phyloP scores from a whole-genome alignment of 2,113 vertebrate genomes.

The Thamnaconus septentrionalis region DNA sequence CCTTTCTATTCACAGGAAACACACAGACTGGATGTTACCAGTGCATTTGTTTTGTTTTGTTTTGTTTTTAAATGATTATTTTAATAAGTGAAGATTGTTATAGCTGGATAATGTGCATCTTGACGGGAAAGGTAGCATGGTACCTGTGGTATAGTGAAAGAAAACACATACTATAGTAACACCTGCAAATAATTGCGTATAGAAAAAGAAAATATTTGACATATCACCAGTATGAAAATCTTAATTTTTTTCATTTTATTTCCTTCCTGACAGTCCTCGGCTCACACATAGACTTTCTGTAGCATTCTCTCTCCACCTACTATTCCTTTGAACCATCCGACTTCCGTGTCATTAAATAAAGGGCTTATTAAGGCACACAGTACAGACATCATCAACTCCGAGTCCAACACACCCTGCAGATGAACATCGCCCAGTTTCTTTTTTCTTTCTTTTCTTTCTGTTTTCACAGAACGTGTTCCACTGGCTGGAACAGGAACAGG shows the following conservation, averaged over 20 bases:
- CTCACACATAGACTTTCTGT: conserved; percentile 15
- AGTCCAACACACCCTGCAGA: conserved; percentile 23
- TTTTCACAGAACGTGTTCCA: conserved; percentile 16
- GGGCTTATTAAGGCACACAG: conserved; percentile 74
- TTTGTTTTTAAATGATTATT: conserved; percentile 6
- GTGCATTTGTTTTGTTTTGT: conserved; percentile 9
- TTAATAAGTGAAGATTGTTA: too few relatives aligned
- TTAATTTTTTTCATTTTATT: too few relatives aligned
- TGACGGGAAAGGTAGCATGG: neutral
- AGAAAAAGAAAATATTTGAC: too few relatives aligned
- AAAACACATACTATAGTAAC: too few relatives aligned
- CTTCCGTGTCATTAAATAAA: conserved; percentile 72
- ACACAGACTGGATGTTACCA: conserved; percentile 49
- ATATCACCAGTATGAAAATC: too few relatives aligned
- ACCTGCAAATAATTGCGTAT: too few relatives aligned
- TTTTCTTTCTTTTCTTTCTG: conserved; percentile 5
- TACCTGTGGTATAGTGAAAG: neutral
- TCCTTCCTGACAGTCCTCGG: neutral
- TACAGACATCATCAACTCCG: conserved; percentile 57
- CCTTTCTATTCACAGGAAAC: conserved; percentile 43
- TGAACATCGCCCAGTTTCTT: conserved; percentile 11
- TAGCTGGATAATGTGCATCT: conserved; percentile 5
- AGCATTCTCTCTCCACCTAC: conserved; percentile 48
- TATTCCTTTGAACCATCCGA: conserved; percentile 45
- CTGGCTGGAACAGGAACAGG: conserved; percentile 43